Evolutionary conservation across 2,797 vertebrate species (phyloP).

Genomic region (Trematomus bernacchii): DNA sequence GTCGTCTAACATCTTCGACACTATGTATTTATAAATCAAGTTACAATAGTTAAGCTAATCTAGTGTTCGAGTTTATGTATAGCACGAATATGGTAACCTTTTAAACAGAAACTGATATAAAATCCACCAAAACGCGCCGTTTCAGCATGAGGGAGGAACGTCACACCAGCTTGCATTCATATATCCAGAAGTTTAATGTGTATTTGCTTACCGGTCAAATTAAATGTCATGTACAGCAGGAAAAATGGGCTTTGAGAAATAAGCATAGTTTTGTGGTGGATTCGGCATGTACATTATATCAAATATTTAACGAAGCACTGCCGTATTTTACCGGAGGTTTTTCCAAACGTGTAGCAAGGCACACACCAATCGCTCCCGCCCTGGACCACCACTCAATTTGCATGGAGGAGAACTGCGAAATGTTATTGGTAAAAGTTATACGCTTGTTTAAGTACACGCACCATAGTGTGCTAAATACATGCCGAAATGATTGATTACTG

Average conservation of each 20-base stretch:
- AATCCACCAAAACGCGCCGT: not conserved
- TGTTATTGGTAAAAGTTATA: conserved; percentile 35
- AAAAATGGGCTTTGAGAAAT: rapidly evolving
- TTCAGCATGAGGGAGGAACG: not conserved
- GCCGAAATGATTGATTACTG: conserved; percentile 10
- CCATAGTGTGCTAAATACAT: rapidly evolving
- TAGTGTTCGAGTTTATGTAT: not conserved
- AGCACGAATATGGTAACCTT: not conserved
- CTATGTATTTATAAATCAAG: not conserved
- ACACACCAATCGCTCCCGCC: not conserved
- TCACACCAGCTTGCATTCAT: conserved; percentile 18
- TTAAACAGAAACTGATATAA: not conserved
- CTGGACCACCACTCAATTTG: not conserved
- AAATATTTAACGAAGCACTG: not conserved
- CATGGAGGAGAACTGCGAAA: too few relatives aligned
- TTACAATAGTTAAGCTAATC: not conserved
- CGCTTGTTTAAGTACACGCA: not conserved
- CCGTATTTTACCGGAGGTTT: not conserved
- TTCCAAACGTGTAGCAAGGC: not conserved
- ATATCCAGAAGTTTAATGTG: not conserved
- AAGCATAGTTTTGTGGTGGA: not conserved
- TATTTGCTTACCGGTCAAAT: not conserved
- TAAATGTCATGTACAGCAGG: rapidly evolving
- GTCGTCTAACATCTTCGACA: too few relatives aligned
- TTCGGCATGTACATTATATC: not conserved